Base-by-base conservation (phyloP, 2,888 invertebrate species). In the Temnothorax rugatulus region DNA sequence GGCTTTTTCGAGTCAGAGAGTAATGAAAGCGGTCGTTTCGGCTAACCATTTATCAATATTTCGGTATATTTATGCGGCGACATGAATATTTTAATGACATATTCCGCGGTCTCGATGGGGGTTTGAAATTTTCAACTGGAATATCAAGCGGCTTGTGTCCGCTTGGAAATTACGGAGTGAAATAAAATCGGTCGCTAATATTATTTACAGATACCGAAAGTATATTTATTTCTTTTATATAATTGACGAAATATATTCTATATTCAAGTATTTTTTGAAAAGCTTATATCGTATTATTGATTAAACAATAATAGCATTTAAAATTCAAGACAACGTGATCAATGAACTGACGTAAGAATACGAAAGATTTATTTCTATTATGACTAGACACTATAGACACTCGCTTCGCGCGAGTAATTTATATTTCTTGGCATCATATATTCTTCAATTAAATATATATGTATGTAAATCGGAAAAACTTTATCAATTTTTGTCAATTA, bases 21-120 rank as follows among this genome's bases (percentile, higher is more conserved):
- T 59, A 74, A 84, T 84, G 71, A 82, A 75, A 84, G 47, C 54
- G 82, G 38, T 52, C 44, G 83, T 68, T 61, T 59, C 41, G 29
- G n/a, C 50, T 68, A 68, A 68, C 44, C 68, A 68, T 79, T 77
- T 34, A 68, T 68, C 68, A 68, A 68, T 79, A 57, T 79, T 57
- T 34, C 57, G 57, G n/a, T 57, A 44, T 44, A 68, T 79, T 68
- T 76, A 52, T 52, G 44, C 52, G 21, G 66, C 54, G 44, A 44
- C 29, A 68, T 79, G 57, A 68, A 79, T 79, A 57, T 79, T 68
- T 77, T 54, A 77, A 66, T 52, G 64, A 76, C 25, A 64, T 44
- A 64, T 44, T 11, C 11, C 21, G 25, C 44, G 11, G 38, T 52
- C 68, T 34, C 21, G 29, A 59, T 69, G 34, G 21, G 57, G 8